Evolutionary conservation across 2,113 vertebrate genomes (phyloP).

Genomic region (Natator depressus): DNA sequence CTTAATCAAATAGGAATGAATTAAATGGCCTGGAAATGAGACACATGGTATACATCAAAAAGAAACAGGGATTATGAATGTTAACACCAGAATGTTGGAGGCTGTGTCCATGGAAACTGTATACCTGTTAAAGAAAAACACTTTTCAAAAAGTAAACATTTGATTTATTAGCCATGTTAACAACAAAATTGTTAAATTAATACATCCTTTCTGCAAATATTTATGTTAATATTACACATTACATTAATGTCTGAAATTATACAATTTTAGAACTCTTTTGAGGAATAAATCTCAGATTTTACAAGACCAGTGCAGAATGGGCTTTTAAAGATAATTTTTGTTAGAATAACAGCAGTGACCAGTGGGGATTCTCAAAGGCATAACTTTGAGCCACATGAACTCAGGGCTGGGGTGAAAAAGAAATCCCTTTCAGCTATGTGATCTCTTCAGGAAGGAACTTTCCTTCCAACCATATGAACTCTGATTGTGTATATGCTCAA

Average conservation of each 20-base stretch:
- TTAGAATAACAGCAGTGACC: neutral
- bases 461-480: rapidly evolving
- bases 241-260: neutral
- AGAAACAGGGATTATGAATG: neutral
- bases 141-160: conserved; percentile 13
- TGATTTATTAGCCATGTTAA: neutral
- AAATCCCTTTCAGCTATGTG: neutral
- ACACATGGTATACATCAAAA: neutral
- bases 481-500: neutral
- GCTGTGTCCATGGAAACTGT: conserved; percentile 43
- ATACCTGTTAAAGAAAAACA: conserved; percentile 9
- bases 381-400: rapidly evolving
- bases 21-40: neutral
- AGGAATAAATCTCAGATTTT: neutral
- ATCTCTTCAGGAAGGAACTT: rapidly evolving
- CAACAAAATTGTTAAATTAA: conserved; percentile 25
- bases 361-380: neutral
- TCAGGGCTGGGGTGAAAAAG: rapidly evolving
- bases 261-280: neutral
- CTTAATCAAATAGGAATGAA: neutral
- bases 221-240: neutral
- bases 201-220: neutral
- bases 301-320: rapidly evolving
- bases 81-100: neutral
- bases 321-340: rapidly evolving